phyloP scores from a whole-genome alignment of 2,888 invertebrate genomes.

The Drosophila lutescens region DNA sequence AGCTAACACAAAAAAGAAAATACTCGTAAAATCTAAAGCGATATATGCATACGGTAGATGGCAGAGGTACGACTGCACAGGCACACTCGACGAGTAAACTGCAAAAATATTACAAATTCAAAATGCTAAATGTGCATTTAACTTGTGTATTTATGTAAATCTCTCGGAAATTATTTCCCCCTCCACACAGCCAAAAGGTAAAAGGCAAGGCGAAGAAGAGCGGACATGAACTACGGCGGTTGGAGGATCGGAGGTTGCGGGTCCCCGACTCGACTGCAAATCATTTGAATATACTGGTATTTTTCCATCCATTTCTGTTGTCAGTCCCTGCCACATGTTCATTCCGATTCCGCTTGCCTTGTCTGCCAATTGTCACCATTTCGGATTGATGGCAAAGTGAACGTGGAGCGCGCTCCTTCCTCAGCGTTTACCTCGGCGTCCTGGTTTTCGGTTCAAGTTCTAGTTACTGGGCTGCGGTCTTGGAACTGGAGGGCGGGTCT shows the following conservation, averaged over 20 bases:
- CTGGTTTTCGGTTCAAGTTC: slow-evolving; percentile 10
- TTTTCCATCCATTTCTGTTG: slow-evolving; percentile 36
- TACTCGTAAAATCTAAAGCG: slow-evolving; percentile 14
- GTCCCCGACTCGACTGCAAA: slow-evolving; percentile 50
- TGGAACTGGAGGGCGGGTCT: neutral
- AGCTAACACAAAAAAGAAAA: slow-evolving; percentile 42
- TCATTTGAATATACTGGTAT: slow-evolving; percentile 65
- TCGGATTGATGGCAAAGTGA: slow-evolving; percentile 61
- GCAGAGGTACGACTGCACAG: neutral
- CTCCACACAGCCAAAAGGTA: neutral
- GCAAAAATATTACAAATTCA: slow-evolving; percentile 79
- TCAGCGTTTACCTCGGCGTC: slow-evolving; percentile 7
- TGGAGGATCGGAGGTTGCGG: neutral
- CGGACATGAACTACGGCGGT: slow-evolving; percentile 16
- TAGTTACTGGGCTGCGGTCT: slow-evolving; percentile 29
- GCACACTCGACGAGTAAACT: slow-evolving; percentile 67
- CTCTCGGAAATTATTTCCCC: slow-evolving; percentile 76
- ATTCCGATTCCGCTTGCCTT: slow-evolving; percentile 45
- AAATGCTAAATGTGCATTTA: slow-evolving; percentile 82
- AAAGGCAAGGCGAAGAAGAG: slow-evolving; percentile 10
- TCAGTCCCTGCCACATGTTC: slow-evolving; percentile 39
- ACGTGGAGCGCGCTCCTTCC: slow-evolving; percentile 11
- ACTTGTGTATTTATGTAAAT: slow-evolving; percentile 83
- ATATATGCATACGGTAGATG: slow-evolving; percentile 5
- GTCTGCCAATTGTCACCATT: slow-evolving; percentile 75